Base-by-base conservation (phyloP, 2,888 invertebrate species). In the Chloroclystis v-ata region DNA sequence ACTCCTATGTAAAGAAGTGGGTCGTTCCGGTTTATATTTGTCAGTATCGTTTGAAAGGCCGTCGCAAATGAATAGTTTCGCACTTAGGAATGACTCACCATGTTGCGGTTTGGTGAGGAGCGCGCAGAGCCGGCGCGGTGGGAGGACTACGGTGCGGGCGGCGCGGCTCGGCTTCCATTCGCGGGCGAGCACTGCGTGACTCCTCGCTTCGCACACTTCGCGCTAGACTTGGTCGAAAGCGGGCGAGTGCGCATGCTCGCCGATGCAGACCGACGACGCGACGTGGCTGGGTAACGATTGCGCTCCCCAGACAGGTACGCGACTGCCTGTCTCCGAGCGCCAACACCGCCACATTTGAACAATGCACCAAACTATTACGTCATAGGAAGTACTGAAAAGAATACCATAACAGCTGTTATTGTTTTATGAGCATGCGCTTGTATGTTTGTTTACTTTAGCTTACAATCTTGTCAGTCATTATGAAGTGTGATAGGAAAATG, bases 51-150 rank as follows among this genome's bases (percentile, higher is more conserved):
- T 59, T 60, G 61, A 61, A 74, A 78, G 75, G 74, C 74, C 70
- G 70, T 67, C 67, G 63, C 70, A 78, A 78, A 75, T 75, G 75
- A 76, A 79, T 82, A 78, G 82, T 77, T 84, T 83, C 73, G 80
- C 82, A 80, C 75, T 76, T 68, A 68, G 72, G 59, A 73, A 72
- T 86, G 86, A 87, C 87, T 87, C 87, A 87, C 87, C 87, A 87
- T 87, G 81, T 72, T 85, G 84, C 81, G 81, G 82, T 74, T 78
- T 71, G 72, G 75, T 71, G 82, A 72, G 74, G 72, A 79, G 86
- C 80, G 84, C 78, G 71, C 78, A 69, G 76, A 77, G 73, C 78
- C 80, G 79, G 78, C 83, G 84, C 84, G 82, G 75, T 73, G 78
- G 76, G 79, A 74, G 82, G 73, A 84, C 84, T 83, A 84, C 73